Conservation (phyloP, 2,797 vertebrate species). For the Coregonus sp. region DNA sequence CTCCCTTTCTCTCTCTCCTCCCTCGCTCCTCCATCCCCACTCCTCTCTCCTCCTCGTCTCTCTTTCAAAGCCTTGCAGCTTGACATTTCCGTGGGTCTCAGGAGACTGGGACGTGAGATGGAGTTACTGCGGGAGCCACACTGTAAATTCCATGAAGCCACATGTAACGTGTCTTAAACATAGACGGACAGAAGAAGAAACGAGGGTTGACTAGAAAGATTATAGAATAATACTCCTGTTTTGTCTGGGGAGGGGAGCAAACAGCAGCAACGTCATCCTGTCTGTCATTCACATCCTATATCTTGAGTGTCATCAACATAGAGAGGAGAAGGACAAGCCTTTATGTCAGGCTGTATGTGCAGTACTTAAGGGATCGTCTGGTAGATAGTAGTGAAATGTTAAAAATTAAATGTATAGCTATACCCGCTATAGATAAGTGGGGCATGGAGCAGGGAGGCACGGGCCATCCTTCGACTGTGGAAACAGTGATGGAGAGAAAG, state of each 20-base stretch:
- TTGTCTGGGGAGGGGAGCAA: conserved; percentile 93
- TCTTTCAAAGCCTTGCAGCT: conserved; percentile 79
- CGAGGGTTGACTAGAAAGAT: conserved; percentile 81
- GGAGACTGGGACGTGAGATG: conserved; percentile 94
- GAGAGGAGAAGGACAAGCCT: conserved; percentile 80
- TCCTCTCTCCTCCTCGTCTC: conserved; percentile 58
- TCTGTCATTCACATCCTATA: conserved; percentile 96
- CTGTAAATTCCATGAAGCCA: conserved; percentile 99
- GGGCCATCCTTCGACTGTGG: too few relatives aligned
- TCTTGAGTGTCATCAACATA: conserved; percentile 97
- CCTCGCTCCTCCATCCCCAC: conserved; percentile 23
- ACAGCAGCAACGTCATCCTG: conserved; percentile 76
- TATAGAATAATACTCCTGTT: conserved; percentile 98
- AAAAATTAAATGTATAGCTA: background rate
- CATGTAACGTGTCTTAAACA: conserved; percentile 99
- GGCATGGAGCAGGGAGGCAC: too few relatives aligned
- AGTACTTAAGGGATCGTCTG: conserved; percentile 86
- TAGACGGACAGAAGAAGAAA: conserved; percentile 85
- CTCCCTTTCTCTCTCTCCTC: conserved; percentile 22
- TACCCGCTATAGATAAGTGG: background rate
- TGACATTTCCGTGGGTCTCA: conserved; percentile 98
- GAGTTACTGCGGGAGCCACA: conserved; percentile 96
- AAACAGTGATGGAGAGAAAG: background rate
- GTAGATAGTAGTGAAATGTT: conserved; percentile 20
- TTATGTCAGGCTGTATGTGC: conserved; percentile 95